Percentiles rank a stretch among this genome's conserved stretches.
phyloP scores from a whole-genome alignment of 2,888 invertebrate genomes.

The Tetranychus piercei region DNA sequence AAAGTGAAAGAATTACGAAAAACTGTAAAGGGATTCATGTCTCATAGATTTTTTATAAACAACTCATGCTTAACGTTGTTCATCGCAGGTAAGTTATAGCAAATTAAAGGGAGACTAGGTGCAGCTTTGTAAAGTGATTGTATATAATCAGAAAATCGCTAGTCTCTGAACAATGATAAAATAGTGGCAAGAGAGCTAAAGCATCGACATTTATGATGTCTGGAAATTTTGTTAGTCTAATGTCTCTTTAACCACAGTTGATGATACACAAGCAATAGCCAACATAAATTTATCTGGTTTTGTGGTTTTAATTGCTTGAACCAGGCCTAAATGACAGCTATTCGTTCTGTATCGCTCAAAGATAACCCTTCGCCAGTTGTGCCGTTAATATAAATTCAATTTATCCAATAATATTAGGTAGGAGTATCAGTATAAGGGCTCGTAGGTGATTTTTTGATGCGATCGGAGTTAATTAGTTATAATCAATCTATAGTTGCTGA shows the following conservation, averaged over 20 bases:
- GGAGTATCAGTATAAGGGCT: no score
- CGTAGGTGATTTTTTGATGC: no score
- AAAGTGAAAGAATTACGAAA: no score
- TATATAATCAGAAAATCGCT: slow-evolving; percentile 46
- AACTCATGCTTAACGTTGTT: slow-evolving; percentile 50
- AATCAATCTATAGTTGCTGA: no score
- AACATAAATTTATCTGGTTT: slow-evolving; percentile 46
- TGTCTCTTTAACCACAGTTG: slow-evolving; percentile 11
- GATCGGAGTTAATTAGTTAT: no score
- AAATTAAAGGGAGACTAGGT: slow-evolving; percentile 54
- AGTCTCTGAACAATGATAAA: slow-evolving; percentile 51
- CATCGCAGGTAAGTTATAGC: slow-evolving; percentile 60
- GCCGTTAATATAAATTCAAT: slow-evolving; percentile 52
- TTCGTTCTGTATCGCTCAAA: slow-evolving; percentile 47
- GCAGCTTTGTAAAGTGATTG: slow-evolving; percentile 48
- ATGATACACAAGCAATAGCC: slow-evolving; percentile 40
- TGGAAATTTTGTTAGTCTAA: slow-evolving; percentile 46
- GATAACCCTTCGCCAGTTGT: slow-evolving; percentile 56
- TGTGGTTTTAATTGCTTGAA: slow-evolving; percentile 36
- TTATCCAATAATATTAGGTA: no score
- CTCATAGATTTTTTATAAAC: neutral
- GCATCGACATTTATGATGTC: slow-evolving; percentile 46
- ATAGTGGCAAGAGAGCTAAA: slow-evolving; percentile 51
- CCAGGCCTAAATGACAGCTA: slow-evolving; percentile 44
- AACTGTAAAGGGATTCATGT: neutral